phyloP scores from a whole-genome alignment of 2,888 invertebrate species.

The Meandrusa payeni region DNA sequence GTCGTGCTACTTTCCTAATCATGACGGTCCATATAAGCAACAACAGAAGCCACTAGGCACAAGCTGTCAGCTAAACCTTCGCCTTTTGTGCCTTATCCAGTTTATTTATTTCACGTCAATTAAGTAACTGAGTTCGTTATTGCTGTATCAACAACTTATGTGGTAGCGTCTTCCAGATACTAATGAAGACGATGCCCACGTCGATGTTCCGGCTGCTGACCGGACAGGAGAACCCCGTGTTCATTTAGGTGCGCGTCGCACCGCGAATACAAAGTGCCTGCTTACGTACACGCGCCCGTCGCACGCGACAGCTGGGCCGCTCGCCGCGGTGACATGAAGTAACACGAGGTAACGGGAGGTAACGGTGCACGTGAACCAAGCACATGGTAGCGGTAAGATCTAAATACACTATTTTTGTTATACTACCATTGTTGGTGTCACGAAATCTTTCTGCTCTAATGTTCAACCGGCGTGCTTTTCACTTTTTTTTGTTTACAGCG shows the following conservation, averaged over 20 bases:
- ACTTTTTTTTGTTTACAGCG: too few species aligned
- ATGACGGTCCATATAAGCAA: too few species aligned
- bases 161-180: constrained; percentile 94
- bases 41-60: too few species aligned
- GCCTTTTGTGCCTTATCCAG: too few species aligned
- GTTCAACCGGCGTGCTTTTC: too few species aligned
- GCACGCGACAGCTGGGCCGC: constrained; percentile 23
- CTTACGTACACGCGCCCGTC: constrained; percentile 37
- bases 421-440: background rate
- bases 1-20: too few species aligned
- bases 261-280: constrained; percentile 79
- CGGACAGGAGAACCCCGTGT: constrained; percentile 99
- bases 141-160: too few species aligned
- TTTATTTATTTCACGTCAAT: too few species aligned
- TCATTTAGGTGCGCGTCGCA: constrained; percentile 86
- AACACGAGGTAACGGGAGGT: background rate
- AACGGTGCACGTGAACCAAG: background rate
- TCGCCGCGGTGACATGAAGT: background rate
- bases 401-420: constrained; percentile 9
- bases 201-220: constrained; percentile 99
- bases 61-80: too few species aligned
- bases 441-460: too few species aligned
- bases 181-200: constrained; percentile 99
- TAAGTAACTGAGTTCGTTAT: too few species aligned
- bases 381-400: background rate